A percentile compares a stretch with the other conserved stretches of the same genome.
phyloP scores from a whole-genome alignment of 2,888 invertebrate genomes.

The Acheta domesticus region DNA sequence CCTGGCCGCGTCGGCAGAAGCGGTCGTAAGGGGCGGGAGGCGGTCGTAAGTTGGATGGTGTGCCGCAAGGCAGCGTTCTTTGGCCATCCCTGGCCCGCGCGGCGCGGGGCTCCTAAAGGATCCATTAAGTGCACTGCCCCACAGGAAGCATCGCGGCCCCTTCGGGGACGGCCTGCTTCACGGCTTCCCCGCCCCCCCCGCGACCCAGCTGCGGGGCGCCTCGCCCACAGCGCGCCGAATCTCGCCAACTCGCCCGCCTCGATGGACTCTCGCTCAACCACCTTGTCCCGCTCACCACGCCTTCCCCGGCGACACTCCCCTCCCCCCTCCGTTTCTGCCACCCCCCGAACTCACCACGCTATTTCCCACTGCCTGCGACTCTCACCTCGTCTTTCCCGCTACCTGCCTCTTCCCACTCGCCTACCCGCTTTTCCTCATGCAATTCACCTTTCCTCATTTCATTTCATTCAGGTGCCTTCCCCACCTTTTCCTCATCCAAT shows the following conservation, averaged over 20 bases:
- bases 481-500: no score
- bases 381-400: background rate
- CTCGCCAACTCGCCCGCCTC: no score
- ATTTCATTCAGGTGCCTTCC: no score
- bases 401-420: background rate
- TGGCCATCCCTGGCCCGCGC: background rate
- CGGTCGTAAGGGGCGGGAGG: background rate
- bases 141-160: background rate
- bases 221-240: no score
- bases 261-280: no score
- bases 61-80: background rate
- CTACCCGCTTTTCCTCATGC: background rate
- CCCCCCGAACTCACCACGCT: background rate
- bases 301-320: no score
- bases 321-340: no score
- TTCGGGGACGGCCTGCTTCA: background rate
- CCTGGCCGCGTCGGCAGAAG: background rate
- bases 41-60: background rate
- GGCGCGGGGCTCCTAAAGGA: background rate
- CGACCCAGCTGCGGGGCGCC: no score
- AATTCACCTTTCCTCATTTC: no score
- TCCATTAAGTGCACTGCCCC: slow-evolving; percentile 3
- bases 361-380: background rate
- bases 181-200: background rate
- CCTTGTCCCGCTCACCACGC: no score